Evolutionary conservation across 2,888 invertebrate species (phyloP).

Genomic region (Neoaliturus tenellus): DNA sequence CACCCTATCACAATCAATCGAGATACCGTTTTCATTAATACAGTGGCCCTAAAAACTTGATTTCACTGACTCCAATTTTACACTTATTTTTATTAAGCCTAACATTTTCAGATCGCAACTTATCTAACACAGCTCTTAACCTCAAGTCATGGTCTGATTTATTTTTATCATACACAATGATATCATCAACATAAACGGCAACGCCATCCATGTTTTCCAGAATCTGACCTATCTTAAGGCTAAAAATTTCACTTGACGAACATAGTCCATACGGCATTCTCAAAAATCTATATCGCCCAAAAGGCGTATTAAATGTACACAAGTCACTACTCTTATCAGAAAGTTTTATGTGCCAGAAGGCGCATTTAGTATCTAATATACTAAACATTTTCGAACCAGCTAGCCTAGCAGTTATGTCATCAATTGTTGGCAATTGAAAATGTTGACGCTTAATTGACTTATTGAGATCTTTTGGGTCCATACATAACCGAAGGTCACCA

Average conservation of each 20-base stretch:
- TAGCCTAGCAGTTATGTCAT: no score
- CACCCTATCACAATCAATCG: conserved; percentile 63
- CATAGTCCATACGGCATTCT: conserved; percentile 38
- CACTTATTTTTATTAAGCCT: conserved; percentile 57
- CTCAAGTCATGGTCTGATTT: conserved; percentile 63
- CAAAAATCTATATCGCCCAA: conserved; percentile 58
- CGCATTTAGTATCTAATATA: no score
- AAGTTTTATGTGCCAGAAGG: no score
- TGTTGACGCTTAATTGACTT: no score
- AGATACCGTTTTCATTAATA: conserved; percentile 61
- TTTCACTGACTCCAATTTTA: conserved; percentile 31
- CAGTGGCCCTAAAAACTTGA: conserved; percentile 53
- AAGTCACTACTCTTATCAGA: no score
- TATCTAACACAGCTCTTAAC: conserved; percentile 60
- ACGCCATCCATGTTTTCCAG: conserved; percentile 64
- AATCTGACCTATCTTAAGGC: conserved; percentile 60
- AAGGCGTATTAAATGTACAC: conserved; percentile 57
- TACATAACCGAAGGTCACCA: no score
- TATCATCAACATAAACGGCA: conserved; percentile 67
- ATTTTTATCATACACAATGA: conserved; percentile 63
- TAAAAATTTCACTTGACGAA: conserved; percentile 63
- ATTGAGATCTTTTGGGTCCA: no score
- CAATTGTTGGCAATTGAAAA: no score
- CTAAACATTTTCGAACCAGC: no score
- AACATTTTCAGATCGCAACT: conserved; percentile 47